Percentiles rank a stretch among this genome's conserved stretches.
phyloP scores from a whole-genome alignment of 2,113 vertebrate genomes.

The Diadophis punctatus region DNA sequence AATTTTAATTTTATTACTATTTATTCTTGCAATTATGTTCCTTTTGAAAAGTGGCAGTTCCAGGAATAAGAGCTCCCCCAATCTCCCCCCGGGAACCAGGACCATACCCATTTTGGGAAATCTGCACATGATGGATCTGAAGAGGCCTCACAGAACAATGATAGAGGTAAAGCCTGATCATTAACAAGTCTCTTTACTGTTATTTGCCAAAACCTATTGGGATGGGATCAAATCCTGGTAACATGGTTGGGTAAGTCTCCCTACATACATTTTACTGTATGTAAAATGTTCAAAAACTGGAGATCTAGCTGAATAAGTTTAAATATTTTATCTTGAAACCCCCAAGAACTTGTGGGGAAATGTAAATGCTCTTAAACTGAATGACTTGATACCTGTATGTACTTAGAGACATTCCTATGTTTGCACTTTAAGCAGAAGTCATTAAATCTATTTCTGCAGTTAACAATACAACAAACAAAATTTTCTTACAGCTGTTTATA shows the following conservation, averaged over 20 bases:
- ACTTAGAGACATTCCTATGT: no score
- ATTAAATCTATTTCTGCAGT: no score
- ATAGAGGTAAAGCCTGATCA: slow-evolving; percentile 32
- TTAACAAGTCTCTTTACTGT: background rate
- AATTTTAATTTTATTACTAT: background rate
- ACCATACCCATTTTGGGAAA: slow-evolving; percentile 61
- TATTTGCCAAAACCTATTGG: background rate
- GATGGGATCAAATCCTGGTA: background rate
- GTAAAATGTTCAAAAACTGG: background rate
- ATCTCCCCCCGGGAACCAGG: slow-evolving; percentile 36
- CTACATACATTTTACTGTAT: background rate
- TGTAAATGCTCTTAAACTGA: background rate
- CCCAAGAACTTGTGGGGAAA: background rate
- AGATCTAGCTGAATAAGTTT: background rate
- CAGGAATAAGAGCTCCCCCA: background rate
- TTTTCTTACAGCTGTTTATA: no score
- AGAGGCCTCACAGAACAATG: slow-evolving; percentile 36
- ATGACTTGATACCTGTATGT: background rate
- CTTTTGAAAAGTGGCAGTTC: slow-evolving; percentile 27
- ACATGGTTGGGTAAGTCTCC: background rate
- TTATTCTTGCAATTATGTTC: slow-evolving; percentile 30
- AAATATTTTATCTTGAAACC: background rate
- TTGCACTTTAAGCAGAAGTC: no score
- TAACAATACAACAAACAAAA: no score
- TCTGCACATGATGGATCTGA: slow-evolving; percentile 52